Evolutionary conservation across 2,888 invertebrate species (phyloP), one percentile per base, ranked within the genome.

Genomic region (Pristionchus fissidentatus): DNA sequence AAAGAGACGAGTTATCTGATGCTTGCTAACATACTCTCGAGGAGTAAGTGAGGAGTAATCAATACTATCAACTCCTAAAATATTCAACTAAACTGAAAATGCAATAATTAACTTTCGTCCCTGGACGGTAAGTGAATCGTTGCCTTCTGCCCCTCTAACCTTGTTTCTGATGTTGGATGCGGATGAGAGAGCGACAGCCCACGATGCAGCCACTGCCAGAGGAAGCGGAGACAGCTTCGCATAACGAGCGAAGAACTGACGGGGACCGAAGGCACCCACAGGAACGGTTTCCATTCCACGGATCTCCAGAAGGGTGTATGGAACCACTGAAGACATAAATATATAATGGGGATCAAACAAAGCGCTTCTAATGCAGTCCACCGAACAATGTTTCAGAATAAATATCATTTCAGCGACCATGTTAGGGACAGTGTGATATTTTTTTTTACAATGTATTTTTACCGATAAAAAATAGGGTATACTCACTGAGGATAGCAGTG

Each of bases 181-280:
- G 5, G 90, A 84, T 38, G 91, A 90, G 29, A 91, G 86, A n/a
- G 88, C 81, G 46, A 87, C 85, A 15, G 90, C 91, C 88, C 89
- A 91, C 26, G 89, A 86, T 84, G 91, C 88, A n/a, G 90, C 88
- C n/a, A 88, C 87, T 13, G 88, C 83, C 32, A 87, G 60, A 38
- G 91, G 90, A 70, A 90, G 77, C 15, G 90, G 88, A 66, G 87
- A 77, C 26, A 88, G 77, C 66, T 87, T 85, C 38, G 84, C 75
- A 70, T 89, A 89, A 3, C 88, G 84, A 60, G 87, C 85, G 26
- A 89, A 41, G 75, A 85, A 88, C 26, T 83, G 85, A 46, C 87
- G 85, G 60, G 88, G 87, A 55, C 86, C 84, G 85, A 90, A 89
- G 1, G 86, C 85, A 29, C 78, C 70, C 29, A 88, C 88, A 35